Evolutionary conservation across 2,888 invertebrate species (phyloP), one percentile per base, ranked within the genome.

Genomic region (Lamellibrachia columna): DNA sequence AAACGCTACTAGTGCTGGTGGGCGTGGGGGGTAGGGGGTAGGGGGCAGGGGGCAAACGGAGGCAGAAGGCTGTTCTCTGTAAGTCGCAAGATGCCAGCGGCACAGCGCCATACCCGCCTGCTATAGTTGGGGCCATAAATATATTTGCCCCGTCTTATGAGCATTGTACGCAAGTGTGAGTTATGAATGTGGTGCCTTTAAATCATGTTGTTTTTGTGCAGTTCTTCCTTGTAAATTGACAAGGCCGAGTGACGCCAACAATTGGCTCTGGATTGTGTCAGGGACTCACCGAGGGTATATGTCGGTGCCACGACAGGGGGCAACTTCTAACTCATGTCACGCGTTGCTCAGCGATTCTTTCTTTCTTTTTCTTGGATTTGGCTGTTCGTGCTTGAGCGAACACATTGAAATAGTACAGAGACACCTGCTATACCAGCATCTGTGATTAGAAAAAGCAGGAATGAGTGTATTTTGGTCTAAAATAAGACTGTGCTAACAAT

Each of bases 291-390:
- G n/a, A 75, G 75, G 75, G 75, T 75, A 22, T 75, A 75, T 75
- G 75, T 75, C 75, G 22, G 75, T 22, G 22, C 75, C 6, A 6
- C 75, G 75, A 75, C 75, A 75, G 75, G 75, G 15, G 75, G 75
- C 75, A n/a, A 75, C 75, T 75, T 75, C 75, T 75, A 75, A 75
- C 75, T 75, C 75, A 75, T 22, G 22, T 75, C 75, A 75, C 75
- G 40, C 40, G 75, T 75, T 22, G n/a, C 22, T 75, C 75, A 75
- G n/a, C 22, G 15, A 75, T 75, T n/a, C 75, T 40, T n/a, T 75
- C n/a, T 75, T 75, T 75, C 75, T 75, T 75, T 75, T 75, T 75
- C 75, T 75, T 75, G 75, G 75, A 75, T 75, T 75, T 75, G 22
- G 22, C 22, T 15, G 75, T 22, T 75, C 75, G 75, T n/a, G 75